phyloP scores from a whole-genome alignment of 2,888 invertebrate genomes.

The Empis stercorea region DNA sequence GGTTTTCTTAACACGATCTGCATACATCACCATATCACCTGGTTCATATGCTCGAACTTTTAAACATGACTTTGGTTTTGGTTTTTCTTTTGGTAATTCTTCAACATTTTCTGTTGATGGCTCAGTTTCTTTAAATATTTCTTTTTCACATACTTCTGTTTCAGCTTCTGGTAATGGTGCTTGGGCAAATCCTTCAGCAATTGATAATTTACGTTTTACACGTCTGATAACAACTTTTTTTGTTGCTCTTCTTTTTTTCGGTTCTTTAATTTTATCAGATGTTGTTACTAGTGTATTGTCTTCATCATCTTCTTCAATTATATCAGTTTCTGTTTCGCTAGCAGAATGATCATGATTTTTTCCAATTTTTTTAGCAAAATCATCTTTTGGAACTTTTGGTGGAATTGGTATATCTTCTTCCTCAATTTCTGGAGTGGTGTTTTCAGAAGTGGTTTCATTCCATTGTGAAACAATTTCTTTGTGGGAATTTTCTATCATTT shows the following conservation, averaged over 20 bases:
- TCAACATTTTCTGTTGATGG: conserved; percentile 13
- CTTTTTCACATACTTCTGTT: conserved; percentile 29
- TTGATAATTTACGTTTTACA: conserved; percentile 29
- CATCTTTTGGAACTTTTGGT: conserved; percentile 11
- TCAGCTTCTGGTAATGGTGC: conserved; percentile 18
- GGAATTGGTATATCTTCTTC: conserved; percentile 14
- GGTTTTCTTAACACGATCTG: conserved; percentile 30
- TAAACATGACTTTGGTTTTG: conserved; percentile 25
- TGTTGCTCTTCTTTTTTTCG: conserved; percentile 20
- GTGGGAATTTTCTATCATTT: too few relatives aligned
- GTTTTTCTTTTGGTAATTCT: conserved; percentile 15
- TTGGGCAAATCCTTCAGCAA: conserved; percentile 25
- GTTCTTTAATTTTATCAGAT: background rate
- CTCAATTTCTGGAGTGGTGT: conserved; percentile 6
- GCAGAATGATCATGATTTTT: background rate
- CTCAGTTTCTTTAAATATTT: conserved; percentile 21
- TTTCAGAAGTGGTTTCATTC: conserved; percentile 6
- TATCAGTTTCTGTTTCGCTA: conserved; percentile 13
- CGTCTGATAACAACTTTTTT: conserved; percentile 32
- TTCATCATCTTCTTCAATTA: conserved; percentile 16
- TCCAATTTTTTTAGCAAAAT: conserved; percentile 16
- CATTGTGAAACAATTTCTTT: background rate
- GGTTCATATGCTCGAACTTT: conserved; percentile 28
- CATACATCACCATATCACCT: conserved; percentile 30
- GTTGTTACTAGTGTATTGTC: too few relatives aligned